These are phyloP conservation scores for Pocillopora meandrina DNA, from an alignment of 92 coral and sea anemone species.

Conservation along the genomic window DNA sequence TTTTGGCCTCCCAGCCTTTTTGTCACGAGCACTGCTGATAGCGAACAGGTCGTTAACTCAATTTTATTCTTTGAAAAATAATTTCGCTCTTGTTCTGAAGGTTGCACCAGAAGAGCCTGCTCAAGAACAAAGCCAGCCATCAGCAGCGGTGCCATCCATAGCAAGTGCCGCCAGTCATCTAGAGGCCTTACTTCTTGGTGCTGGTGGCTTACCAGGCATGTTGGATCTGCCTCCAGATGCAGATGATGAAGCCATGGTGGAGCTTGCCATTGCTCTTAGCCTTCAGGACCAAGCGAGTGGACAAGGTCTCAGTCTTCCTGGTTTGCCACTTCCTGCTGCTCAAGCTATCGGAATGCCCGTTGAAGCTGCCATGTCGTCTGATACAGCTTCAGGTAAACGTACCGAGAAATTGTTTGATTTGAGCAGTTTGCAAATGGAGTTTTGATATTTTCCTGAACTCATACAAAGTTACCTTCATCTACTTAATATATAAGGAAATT, in stretches of 20 bases:
- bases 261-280: conserved; percentile 97
- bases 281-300: conserved; percentile 92
- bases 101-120: conserved; percentile 53
- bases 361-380: conserved; percentile 67
- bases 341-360: conserved; percentile 48
- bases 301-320: conserved; percentile 59
- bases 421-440: no score
- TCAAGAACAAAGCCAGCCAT: conserved; percentile 46
- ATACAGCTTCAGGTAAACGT: conserved; percentile 60
- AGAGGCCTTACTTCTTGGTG: conserved; percentile 87
- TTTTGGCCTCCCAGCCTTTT: background rate
- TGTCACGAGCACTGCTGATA: background rate
- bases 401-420: no score
- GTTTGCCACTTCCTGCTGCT: conserved; percentile 32
- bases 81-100: background rate
- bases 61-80: background rate
- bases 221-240: conserved; percentile 97
- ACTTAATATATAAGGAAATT: no score
- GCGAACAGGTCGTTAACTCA: no score
- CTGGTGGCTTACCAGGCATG: conserved; percentile 82
- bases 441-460: no score
- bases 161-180: conserved; percentile 83
- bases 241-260: conserved; percentile 99
- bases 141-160: conserved; percentile 56
- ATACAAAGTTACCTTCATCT: no score